Percentiles rank a stretch among this genome's conserved stretches.
Evolutionary conservation across 53 echinoderm and acorn worm genomes (phyloP).

Genomic region (Hippasteria phrygiana): DNA sequence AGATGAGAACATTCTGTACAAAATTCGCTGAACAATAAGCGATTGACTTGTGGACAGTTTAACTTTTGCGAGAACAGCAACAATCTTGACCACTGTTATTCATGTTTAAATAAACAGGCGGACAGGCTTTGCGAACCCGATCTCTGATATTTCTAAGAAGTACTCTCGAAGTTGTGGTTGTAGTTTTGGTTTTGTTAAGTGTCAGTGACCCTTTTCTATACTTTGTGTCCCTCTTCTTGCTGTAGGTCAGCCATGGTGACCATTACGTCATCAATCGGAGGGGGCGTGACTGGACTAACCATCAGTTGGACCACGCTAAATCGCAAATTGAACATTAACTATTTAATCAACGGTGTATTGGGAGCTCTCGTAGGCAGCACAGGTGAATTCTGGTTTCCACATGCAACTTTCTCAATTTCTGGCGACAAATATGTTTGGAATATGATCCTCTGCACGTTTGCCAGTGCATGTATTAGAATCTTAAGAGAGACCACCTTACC

Average conservation of each 20-base stretch:
- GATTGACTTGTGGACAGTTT: no score
- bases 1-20: no score
- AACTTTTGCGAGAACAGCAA: no score
- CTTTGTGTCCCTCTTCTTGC: constrained; percentile 28
- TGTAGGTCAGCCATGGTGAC: constrained; percentile 83
- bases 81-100: no score
- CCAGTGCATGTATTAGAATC: neutral
- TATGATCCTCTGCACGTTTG: no score
- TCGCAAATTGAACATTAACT: constrained; percentile 80
- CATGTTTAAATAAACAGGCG: neutral
- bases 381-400: constrained; percentile 69
- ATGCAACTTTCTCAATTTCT: neutral
- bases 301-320: constrained; percentile 81
- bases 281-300: constrained; percentile 80
- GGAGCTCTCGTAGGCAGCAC: constrained; percentile 88
- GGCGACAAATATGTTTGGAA: neutral
- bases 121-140: neutral
- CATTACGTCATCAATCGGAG: constrained; percentile 83
- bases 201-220: constrained; percentile 12
- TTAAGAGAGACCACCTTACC: no score
- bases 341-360: constrained; percentile 83
- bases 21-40: no score
- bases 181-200: neutral
- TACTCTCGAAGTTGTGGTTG: neutral
- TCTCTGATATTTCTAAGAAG: constrained; percentile 2